phyloP scores from a whole-genome alignment of 2,113 vertebrate species.

The Girardinichthys multiradiatus region DNA sequence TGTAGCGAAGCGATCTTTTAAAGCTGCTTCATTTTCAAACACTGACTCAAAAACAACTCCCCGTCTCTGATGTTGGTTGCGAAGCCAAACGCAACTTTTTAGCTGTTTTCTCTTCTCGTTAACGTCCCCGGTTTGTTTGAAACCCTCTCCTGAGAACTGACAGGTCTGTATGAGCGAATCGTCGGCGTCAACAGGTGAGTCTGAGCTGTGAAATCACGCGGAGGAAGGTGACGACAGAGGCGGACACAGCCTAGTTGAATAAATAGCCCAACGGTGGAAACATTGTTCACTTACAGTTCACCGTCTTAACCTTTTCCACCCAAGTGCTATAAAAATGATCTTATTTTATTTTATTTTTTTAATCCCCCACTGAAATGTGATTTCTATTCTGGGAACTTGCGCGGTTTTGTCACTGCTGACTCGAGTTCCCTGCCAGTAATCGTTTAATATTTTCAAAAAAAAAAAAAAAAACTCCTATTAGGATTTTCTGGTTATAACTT shows the following conservation, averaged over 20 bases:
- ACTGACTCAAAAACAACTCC: no score
- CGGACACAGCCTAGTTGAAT: conserved; percentile 4
- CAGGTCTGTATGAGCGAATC: conserved; percentile 9
- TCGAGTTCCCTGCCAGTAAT: conserved; percentile 27
- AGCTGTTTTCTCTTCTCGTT: background rate
- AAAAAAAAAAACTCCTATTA: conserved; percentile 12
- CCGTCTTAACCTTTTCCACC: background rate
- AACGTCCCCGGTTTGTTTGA: conserved; percentile 17
- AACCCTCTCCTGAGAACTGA: conserved; percentile 10
- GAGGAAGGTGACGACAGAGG: conserved; percentile 21
- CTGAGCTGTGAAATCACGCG: conserved; percentile 27
- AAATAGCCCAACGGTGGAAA: background rate
- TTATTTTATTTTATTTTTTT: background rate
- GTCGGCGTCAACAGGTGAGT: conserved; percentile 71
- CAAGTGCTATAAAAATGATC: background rate
- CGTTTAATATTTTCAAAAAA: conserved; percentile 10
- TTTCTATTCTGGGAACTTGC: conserved; percentile 63
- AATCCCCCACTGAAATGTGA: background rate
- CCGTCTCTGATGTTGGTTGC: no score
- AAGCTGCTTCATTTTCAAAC: conserved; percentile 47
- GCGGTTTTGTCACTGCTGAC: conserved; percentile 37
- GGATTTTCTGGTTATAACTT: conserved; percentile 4
- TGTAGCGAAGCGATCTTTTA: conserved; percentile 1
- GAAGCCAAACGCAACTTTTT: background rate
- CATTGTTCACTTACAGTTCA: background rate